Evolutionary conservation across 2,113 vertebrate genomes (phyloP), one percentile per base, ranked within the genome.

Genomic region (Aleadryas rufinucha): DNA sequence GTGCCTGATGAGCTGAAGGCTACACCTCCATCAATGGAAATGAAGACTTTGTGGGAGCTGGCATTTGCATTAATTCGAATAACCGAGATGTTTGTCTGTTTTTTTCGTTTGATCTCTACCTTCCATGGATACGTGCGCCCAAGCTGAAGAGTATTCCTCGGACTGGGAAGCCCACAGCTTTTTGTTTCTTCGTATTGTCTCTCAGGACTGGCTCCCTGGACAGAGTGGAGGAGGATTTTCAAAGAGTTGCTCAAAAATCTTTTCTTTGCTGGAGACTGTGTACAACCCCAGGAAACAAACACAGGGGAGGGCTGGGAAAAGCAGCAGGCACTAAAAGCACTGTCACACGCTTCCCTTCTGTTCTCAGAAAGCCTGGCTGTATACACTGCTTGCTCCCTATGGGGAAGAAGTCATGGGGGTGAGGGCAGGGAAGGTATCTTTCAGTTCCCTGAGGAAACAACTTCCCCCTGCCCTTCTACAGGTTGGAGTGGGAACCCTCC

Each of bases 1-100:
- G 0, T 6, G 50, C 57, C 78, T 5, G 7, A 13, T 59, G 64
- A 86, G 60, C 89, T 84, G 17, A 33, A 80, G 11, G 22, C 74
- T 91, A 56, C 63, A 72, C 61, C 86, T 87, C 83, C 49, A 7
- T 92, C 85, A 79, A 19, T 90, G 80, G 83, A 95, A 92, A 64
- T 65, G 78, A 86, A 72, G 65, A 79, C 47, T 94, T 93, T 84
- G 90, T 84, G 90, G 95, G 68, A 92, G 77, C 53, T 57, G 81
- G 77, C 17, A n/a, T 95, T 93, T 96, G 66, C 37, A 21, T 54
- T 95, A 75, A 78, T 81, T 60, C 44, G 70, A 87, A 70, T 84
- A 82, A 53, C 33, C 13, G 33, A 94, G 74, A 42, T 7, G 7
- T 69, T 90, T 91, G 49, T 66, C 66, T 77, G 41, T 5, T 92